Percentiles rank a stretch among this genome's conserved stretches.
phyloP scores from a whole-genome alignment of 2,888 invertebrate species.

The Nephrotoma appendiculata region DNA sequence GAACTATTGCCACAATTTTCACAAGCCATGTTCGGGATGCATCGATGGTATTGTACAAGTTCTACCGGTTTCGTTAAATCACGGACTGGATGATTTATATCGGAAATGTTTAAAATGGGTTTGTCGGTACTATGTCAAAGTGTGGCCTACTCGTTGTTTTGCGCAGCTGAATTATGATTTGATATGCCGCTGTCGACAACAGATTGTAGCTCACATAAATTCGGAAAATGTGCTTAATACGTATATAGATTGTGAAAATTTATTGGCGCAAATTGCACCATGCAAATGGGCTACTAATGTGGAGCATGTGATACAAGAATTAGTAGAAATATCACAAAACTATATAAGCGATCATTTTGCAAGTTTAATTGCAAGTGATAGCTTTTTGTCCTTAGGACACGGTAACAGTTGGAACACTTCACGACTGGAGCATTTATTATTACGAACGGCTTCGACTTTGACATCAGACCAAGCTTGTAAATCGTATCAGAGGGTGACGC shows the following conservation, averaged over 20 bases:
- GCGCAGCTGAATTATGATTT: slow-evolving; percentile 70
- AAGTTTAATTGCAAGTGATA: slow-evolving; percentile 50
- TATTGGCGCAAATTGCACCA: slow-evolving; percentile 58
- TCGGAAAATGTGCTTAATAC: slow-evolving; percentile 70
- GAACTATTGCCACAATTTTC: slow-evolving; percentile 89
- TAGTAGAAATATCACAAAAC: slow-evolving; percentile 66
- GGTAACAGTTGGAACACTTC: slow-evolving; percentile 60
- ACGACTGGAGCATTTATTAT: slow-evolving; percentile 62
- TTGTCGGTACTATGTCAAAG: slow-evolving; percentile 67
- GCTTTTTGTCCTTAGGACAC: slow-evolving; percentile 50
- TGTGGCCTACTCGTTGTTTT: slow-evolving; percentile 87
- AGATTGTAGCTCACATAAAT: slow-evolving; percentile 64
- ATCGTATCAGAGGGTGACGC: slow-evolving; percentile 43
- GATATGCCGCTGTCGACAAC: slow-evolving; percentile 69
- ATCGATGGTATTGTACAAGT: slow-evolving; percentile 77
- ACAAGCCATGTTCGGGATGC: slow-evolving; percentile 82
- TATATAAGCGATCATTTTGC: slow-evolving; percentile 67
- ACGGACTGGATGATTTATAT: slow-evolving; percentile 76
- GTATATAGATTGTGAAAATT: slow-evolving; percentile 70
- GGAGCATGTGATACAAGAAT: slow-evolving; percentile 58
- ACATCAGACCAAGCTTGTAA: slow-evolving; percentile 72
- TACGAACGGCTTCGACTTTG: slow-evolving; percentile 62
- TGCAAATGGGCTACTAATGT: slow-evolving; percentile 64
- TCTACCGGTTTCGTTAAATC: slow-evolving; percentile 68
- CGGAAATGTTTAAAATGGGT: slow-evolving; percentile 79